Evolutionary conservation across 2,888 invertebrate species (phyloP), one percentile per base, ranked within the genome.

Genomic region (Plagodis pulveraria): DNA sequence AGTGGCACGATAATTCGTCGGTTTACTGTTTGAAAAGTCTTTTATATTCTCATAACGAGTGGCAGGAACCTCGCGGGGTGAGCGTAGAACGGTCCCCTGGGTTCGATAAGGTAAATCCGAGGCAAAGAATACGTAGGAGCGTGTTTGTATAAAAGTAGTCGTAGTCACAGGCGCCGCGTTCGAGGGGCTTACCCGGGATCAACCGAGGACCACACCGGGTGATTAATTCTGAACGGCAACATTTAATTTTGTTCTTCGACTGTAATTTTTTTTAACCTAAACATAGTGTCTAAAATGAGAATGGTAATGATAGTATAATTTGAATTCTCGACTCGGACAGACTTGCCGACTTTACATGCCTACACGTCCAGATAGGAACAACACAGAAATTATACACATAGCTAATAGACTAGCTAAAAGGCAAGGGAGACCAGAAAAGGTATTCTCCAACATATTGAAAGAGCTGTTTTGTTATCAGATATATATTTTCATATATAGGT

Each of bases 91-190:
- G 78, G 75, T 84, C 86, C 84, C 86, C 63, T 59, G 84, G 83
- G 86, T 71, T 81, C 83, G 91, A 91, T 91, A 91, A 90, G 82
- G 84, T 80, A 84, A 86, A 84, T 85, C 91, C 60, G 12, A 44
- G 52, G 10, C 60, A 56, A 49, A 56, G 60, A 60, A 56, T 61
- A 56, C 10, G 40, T 52, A 35, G 45, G n/a, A 35, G 56, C 48
- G 44, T 7, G n/a, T 34, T 45, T 47, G 52, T 50, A 59, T 50
- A 47, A 82, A 65, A 65, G 84, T 81, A 81, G 81, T 75, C 78
- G 70, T 77, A 76, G 67, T 81, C 81, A 85, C 74, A 87, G 80
- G 80, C 76, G 78, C 86, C 84, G 86, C 83, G 74, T 66, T 71
- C 69, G 65, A 68, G 62, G 58, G 76, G 83, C 84, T 89, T 88